A percentile compares a stretch with the other conserved stretches of the same genome.
Evolutionary conservation across 92 coral and sea anemone species (phyloP).

Genomic region (Paragorgia papillata): DNA sequence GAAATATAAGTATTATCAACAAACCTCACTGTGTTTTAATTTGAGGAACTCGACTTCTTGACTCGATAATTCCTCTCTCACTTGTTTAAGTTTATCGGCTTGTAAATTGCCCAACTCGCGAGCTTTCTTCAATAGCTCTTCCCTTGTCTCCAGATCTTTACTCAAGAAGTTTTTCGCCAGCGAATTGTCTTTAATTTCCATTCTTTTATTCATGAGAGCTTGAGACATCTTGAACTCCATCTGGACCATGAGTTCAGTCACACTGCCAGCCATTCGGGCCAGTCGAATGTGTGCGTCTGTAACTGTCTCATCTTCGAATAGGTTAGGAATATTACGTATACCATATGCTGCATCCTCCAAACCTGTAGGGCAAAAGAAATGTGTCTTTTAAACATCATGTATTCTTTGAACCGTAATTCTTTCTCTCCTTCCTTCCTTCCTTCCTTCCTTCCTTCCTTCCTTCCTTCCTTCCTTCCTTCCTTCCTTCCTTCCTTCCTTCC

Average conservation of each 20-base stretch:
- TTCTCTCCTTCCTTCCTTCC: neutral
- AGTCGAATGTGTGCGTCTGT: conserved; percentile 79
- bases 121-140: conserved; percentile 59
- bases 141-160: conserved; percentile 65
- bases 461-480: no score
- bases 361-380: conserved; percentile 55
- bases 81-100: conserved; percentile 64
- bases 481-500: no score
- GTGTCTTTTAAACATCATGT: neutral
- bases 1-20: neutral
- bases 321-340: conserved; percentile 71
- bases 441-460: no score
- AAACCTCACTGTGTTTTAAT: conserved; percentile 70
- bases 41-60: conserved; percentile 64
- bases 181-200: conserved; percentile 75
- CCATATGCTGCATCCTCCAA: conserved; percentile 75
- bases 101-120: conserved; percentile 65
- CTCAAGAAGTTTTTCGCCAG: conserved; percentile 39
- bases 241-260: conserved; percentile 81
- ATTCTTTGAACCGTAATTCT: neutral
- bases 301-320: conserved; percentile 82
- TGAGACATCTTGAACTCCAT: conserved; percentile 83
- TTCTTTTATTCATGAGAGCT: conserved; percentile 85
- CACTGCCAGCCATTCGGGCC: conserved; percentile 88
- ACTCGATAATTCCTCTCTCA: conserved; percentile 59